Base-by-base conservation (phyloP, 2,888 invertebrate species). In the Drosophila neutralis region DNA sequence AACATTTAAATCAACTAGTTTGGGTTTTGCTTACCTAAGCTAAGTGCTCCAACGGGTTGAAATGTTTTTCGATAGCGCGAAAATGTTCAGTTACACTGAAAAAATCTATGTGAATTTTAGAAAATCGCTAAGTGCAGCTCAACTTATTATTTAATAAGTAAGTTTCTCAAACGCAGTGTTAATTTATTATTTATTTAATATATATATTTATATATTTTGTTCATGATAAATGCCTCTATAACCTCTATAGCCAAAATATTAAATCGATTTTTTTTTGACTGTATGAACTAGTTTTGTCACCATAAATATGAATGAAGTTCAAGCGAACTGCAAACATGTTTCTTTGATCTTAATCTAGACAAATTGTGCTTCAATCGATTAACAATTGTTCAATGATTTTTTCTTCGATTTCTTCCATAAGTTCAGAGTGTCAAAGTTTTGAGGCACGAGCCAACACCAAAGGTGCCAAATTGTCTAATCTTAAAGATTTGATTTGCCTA, bases 391-490 rank as follows among this genome's bases (percentile, higher is more conserved):
- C 24, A 66, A 49, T 29, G n/a, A 24, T 45, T 8, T 24, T 24
- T 24, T 15, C 24, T 8, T 4, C 4, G 7, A 8, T 24, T 8
- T 45, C 31, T 45, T 48, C 38, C 33, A 54, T 58, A 57, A 76
- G 76, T 76, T 80, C 61, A 82, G 67, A 74, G 51, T 60, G 69
- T 58, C 31, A 59, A 65, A 49, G 33, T 45, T 42, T 27, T 36
- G 83, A 24, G 24, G 85, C 87, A 83, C 84, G 83, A 82, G 84
- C 82, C 70, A 48, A 53, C 40, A 73, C 53, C 54, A 77, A 72
- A 83, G 86, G 88, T 88, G 88, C 86, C 83, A 85, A 87, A 78
- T 51, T 71, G 88, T 79, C 77, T 81, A 76, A 86, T 62, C 53
- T 11, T 21, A 49, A 53, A 73, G 64, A 24, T 45, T 71, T 71